Base-by-base conservation (phyloP, 1,140 invertebrate genomes). In the Diorhabda sublineata region DNA sequence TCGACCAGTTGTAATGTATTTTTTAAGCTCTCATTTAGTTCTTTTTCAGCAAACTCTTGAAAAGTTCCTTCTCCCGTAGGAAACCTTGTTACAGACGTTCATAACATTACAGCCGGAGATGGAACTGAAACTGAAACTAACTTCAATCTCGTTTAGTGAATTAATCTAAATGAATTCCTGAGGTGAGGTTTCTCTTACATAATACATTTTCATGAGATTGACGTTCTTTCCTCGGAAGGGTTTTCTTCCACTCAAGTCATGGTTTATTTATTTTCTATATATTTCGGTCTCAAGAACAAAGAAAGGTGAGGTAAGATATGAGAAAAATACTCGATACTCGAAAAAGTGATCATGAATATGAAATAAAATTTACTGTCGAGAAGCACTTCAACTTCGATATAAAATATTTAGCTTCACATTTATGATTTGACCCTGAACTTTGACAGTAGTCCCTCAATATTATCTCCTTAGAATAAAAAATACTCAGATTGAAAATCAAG, bases 131-230 rank as follows among this genome's bases (percentile, higher is more conserved):
- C 47, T 52, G 47, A 52, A 52, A 52, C 47, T 52, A 52, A 52
- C 47, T 52, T 52, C 47, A 52, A 52, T 52, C 47, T 52, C 47
- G 47, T 52, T 52, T 52, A 52, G 47, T 52, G 47, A 52, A 52
- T 52, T 52, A 52, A 52, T 52, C 47, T 52, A 52, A 52, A 52
- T 4, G 47, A 52, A 52, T 52, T 52, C 47, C 47, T 52, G 47
- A 52, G 47, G 47, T 52, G 47, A 52, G 47, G 47, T 52, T 52
- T 52, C 47, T 52, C 47, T 52, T 52, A 52, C 47, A 52, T 52
- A 52, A 52, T 52, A 52, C 47, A 52, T 52, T 52, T 52, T 52
- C n/a, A 52, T 52, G 47, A 52, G 47, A 52, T 52, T n/a, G 47
- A 52, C 47, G 47, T 52, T 52, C n/a, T 52, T 4, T 52, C 47